Evolutionary conservation across 2,888 invertebrate species (phyloP).

Genomic region (Neoitamus cyanurus): DNA sequence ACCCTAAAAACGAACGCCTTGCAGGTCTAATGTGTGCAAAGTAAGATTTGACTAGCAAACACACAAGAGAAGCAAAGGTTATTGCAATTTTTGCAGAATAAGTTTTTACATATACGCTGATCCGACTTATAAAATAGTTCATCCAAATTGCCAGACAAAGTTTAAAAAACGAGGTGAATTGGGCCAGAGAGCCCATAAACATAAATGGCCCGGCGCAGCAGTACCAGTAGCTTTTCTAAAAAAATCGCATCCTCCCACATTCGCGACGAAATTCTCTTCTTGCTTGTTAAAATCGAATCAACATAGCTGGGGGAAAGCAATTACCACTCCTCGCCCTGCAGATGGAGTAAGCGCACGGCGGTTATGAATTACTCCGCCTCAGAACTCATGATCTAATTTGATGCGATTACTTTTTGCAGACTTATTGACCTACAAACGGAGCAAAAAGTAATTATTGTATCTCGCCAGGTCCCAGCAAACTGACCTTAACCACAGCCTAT

Average conservation of each 20-base stretch:
- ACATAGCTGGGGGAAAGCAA: background rate
- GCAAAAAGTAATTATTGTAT: background rate
- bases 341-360: background rate
- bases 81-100: background rate
- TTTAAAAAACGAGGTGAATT: background rate
- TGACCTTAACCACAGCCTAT: conserved; percentile 7
- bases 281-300: conserved; percentile 8
- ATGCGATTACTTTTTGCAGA: conserved; percentile 26
- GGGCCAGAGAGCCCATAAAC: background rate
- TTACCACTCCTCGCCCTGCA: background rate
- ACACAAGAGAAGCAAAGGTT: background rate
- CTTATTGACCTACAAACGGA: conserved; percentile 22
- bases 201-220: background rate
- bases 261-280: background rate
- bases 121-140: background rate
- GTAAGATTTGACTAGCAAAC: background rate
- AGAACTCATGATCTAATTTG: conserved; percentile 10
- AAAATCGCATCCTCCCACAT: background rate
- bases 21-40: background rate
- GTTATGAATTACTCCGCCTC: background rate
- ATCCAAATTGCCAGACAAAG: background rate
- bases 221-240: background rate
- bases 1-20: no score
- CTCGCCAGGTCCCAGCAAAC: background rate
- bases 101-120: background rate